Conservation (phyloP, 2,888 invertebrate genomes). For the Dendrolimus pini region DNA sequence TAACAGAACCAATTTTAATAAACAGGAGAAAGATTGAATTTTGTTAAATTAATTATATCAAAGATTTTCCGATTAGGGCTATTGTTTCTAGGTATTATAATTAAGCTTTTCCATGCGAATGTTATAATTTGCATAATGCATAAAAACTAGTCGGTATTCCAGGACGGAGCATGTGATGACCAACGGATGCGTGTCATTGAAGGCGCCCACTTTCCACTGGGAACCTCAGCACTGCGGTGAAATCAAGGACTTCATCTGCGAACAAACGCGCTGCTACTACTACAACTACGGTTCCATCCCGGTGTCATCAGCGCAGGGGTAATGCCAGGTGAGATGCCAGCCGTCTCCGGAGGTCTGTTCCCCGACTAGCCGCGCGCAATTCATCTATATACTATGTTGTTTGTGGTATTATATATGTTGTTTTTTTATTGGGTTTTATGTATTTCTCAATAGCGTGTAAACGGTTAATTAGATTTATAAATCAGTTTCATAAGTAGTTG, state of each 20-base stretch:
- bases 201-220: constrained; percentile 87
- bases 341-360: constrained; percentile 73
- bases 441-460: constrained; percentile 14
- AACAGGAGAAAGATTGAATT: too few species aligned
- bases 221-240: constrained; percentile 88
- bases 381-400: constrained; percentile 8
- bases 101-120: too few species aligned
- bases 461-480: constrained; percentile 21
- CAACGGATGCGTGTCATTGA: constrained; percentile 86
- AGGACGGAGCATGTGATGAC: constrained; percentile 75
- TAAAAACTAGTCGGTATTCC: constrained; percentile 65
- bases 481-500: constrained; percentile 28
- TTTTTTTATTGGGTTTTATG: neutral
- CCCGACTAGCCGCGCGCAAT: constrained; percentile 66
- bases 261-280: constrained; percentile 93
- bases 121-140: neutral
- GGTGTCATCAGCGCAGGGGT: constrained; percentile 93
- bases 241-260: constrained; percentile 92
- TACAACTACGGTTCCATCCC: constrained; percentile 94
- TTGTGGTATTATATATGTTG: neutral
- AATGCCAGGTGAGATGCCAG: constrained; percentile 87
- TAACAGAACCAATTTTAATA: too few species aligned
- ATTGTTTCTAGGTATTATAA: too few species aligned
- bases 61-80: too few species aligned
- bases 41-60: too few species aligned